phyloP scores from a whole-genome alignment of 1,140 invertebrate species.

The Hetaerina americana region DNA sequence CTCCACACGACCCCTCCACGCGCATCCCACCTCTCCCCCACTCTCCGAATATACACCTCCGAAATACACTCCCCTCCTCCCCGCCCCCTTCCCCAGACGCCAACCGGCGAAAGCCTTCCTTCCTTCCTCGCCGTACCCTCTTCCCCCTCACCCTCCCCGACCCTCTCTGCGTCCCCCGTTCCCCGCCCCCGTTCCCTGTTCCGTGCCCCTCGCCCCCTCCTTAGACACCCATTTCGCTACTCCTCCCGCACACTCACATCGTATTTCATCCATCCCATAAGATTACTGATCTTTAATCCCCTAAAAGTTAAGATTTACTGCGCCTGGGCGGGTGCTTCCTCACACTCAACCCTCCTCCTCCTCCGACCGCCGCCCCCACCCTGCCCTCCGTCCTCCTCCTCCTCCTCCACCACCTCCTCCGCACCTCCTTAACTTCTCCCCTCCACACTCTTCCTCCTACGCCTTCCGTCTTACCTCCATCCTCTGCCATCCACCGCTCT shows the following conservation, averaged over 20 bases:
- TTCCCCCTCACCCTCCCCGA: background rate
- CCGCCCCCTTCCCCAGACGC: background rate
- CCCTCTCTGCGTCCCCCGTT: background rate
- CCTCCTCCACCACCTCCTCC: background rate
- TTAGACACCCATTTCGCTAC: background rate
- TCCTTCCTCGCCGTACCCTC: background rate
- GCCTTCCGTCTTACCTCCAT: too few relatives aligned
- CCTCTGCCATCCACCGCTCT: too few relatives aligned
- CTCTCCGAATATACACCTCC: background rate
- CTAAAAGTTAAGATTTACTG: slow-evolving; percentile 59
- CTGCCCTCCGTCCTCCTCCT: background rate
- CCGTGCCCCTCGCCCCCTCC: background rate
- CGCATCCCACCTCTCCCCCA: background rate
- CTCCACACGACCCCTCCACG: background rate
- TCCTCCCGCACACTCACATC: background rate
- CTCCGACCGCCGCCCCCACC: background rate
- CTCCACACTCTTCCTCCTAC: too few relatives aligned
- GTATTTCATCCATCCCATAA: slow-evolving; percentile 33
- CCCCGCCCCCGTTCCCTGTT: background rate
- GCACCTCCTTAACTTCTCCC: background rate
- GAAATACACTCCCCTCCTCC: background rate
- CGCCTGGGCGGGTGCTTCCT: slow-evolving; percentile 21
- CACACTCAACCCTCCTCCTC: background rate
- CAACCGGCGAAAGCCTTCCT: background rate
- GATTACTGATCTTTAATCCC: slow-evolving; percentile 63